A percentile compares a stretch with the other conserved stretches of the same genome.
phyloP scores from a whole-genome alignment of 2,113 vertebrate species.

The Thamnaconus septentrionalis region DNA sequence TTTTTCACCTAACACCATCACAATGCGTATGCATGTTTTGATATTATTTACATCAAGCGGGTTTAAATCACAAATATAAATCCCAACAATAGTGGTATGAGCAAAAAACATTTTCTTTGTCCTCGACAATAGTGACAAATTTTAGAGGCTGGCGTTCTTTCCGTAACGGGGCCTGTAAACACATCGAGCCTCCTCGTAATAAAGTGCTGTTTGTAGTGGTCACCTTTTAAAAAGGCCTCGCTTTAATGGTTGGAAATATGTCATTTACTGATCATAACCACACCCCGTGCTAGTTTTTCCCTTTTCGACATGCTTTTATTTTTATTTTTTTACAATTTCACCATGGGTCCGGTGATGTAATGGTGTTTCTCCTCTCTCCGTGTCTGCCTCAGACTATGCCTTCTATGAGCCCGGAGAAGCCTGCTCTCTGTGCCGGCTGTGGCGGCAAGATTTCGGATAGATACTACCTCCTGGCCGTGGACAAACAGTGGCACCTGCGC shows the following conservation, averaged over 20 bases:
- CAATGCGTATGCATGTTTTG: no score
- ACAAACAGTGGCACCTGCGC: constrained; percentile 98
- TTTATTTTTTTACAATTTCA: not conserved
- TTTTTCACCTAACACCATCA: no score
- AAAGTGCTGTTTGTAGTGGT: not conserved
- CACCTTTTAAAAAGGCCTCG: not conserved
- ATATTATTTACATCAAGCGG: no score
- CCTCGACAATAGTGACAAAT: not conserved
- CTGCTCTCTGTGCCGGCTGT: constrained; percentile 95
- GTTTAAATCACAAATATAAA: no score
- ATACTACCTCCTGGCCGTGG: constrained; percentile 98
- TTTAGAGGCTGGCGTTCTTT: not conserved
- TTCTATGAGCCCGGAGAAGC: constrained; percentile 96
- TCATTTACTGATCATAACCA: not conserved
- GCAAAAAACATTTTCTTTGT: not conserved
- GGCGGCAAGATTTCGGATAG: constrained; percentile 98
- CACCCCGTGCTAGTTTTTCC: not conserved
- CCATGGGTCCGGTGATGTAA: not conserved
- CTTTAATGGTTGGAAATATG: not conserved
- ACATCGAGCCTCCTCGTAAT: constrained; percentile 1
- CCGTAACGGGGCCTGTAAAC: not conserved
- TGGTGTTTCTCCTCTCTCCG: constrained; percentile 5
- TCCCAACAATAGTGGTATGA: not conserved
- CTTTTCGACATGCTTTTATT: no score
- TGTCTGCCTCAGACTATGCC: constrained; percentile 85